Conservation (phyloP, 2,113 vertebrate genomes). For the Ailuropoda melanoleuca region DNA sequence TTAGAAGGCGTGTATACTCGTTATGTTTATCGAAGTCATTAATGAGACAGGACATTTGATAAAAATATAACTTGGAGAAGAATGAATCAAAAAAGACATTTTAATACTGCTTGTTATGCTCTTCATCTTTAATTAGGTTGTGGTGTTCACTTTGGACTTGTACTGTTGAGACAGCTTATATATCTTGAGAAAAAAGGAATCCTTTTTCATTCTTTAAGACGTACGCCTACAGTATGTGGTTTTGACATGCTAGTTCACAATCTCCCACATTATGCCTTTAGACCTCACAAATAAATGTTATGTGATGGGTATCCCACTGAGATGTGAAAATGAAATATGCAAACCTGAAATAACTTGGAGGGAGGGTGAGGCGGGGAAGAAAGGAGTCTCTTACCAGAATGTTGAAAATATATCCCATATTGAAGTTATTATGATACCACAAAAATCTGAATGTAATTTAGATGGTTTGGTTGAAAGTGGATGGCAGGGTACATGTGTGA, state of each 20-base stretch:
- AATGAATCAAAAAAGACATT: constrained; percentile 17
- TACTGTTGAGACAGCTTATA: constrained; percentile 40
- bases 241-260: constrained; percentile 49
- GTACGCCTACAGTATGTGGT: background rate
- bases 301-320: constrained; percentile 72
- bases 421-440: constrained; percentile 82
- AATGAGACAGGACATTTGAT: constrained; percentile 42
- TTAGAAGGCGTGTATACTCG: background rate
- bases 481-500: constrained; percentile 46
- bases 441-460: constrained; percentile 84
- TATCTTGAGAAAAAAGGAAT: constrained; percentile 43
- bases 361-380: constrained; percentile 67
- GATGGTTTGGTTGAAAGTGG: constrained; percentile 65
- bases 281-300: constrained; percentile 68
- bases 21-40: background rate
- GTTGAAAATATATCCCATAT: constrained; percentile 70
- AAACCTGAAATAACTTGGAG: constrained; percentile 77
- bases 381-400: constrained; percentile 73
- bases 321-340: constrained; percentile 76
- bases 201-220: constrained; percentile 64
- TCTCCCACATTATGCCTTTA: constrained; percentile 42
- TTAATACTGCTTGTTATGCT: constrained; percentile 29
- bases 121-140: constrained; percentile 52
- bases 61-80: constrained; percentile 48
- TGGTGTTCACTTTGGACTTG: constrained; percentile 33